These are phyloP conservation scores for Clarias pachynema DNA, from an alignment of 2,797 vertebrate genomes.

Conservation along the genomic window DNA sequence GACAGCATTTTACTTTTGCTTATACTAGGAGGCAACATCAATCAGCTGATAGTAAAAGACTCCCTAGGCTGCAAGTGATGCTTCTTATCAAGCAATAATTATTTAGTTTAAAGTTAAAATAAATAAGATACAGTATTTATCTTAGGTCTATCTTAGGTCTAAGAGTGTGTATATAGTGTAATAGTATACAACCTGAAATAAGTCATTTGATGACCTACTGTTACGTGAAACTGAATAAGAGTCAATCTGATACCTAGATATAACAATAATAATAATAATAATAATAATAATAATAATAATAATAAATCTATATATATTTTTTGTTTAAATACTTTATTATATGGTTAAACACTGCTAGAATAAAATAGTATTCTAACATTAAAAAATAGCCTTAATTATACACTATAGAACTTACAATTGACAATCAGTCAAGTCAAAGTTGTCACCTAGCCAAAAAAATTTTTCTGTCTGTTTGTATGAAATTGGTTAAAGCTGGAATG, in stretches of 20 bases:
- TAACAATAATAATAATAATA: background rate
- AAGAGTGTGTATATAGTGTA: too few relatives aligned
- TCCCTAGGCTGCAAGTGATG: background rate
- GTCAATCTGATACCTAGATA: slow-evolving; percentile 42
- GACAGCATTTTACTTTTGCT: background rate
- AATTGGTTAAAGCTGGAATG: background rate
- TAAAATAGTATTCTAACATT: background rate
- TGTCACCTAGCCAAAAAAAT: background rate
- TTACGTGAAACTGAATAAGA: background rate
- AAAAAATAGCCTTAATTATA: background rate
- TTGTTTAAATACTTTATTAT: background rate
- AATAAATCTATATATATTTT: background rate
- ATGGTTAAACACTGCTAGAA: background rate
- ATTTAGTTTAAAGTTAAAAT: background rate
- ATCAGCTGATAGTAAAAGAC: too few relatives aligned
- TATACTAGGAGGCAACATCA: background rate
- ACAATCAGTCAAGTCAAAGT: background rate
- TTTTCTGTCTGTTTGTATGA: too few relatives aligned
- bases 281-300: background rate
- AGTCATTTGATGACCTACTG: background rate
- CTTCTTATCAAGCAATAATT: background rate
- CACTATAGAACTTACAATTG: background rate
- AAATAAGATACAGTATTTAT: too few relatives aligned
- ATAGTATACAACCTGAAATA: background rate
- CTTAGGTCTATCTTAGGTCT: background rate